Evolutionary conservation across 2,888 invertebrate species (phyloP), one percentile per base, ranked within the genome.

Genomic region (Hirtodrosophila duncani): DNA sequence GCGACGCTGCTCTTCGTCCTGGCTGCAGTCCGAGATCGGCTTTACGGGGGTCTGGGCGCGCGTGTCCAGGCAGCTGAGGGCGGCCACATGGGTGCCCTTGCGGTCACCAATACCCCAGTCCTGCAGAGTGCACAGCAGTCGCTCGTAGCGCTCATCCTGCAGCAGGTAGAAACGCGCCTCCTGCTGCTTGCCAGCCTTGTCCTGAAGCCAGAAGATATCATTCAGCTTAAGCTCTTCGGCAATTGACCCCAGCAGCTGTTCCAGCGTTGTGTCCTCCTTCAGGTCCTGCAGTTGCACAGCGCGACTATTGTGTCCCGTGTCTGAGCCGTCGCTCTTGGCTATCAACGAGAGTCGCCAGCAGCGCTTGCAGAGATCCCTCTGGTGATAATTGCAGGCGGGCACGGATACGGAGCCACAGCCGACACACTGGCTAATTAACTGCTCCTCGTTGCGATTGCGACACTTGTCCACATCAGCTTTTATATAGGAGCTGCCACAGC

Each of bases 61-160:
- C 4, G 74, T 81, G 13, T 81, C 71, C 82, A 21, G 89, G 69
- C 91, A 91, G 2, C 90, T 91, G 42, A 91, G 82, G 39, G 91
- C 88, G 50, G 90, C 89, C 41, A 91, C 88, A 10, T 88, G 88
- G 0, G 90, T 90, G 64, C 89, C 88, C 1, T 87, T 85, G 8
- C 88, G 87, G 6, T 88, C 85, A 1, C 92, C 91, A 45, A 92
- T 89, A 4, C 90, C 89, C 67, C 89, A 88, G 13, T 89, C 89
- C 58, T 87, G 87, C 9, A 92, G 72, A 0, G 89, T 87, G 63
- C 88, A 88, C 3, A 92, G 83, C 13, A 90, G 82, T 34, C 89
- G 88, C 70, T 92, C 91, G 59, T 90, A 90, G 4, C 87, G 81
- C 39, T 87, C 87, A 1, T 89, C 89, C 8, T 89, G 88, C 46